These are phyloP conservation scores for Nannoperca australis DNA, from an alignment of 2,797 vertebrate genomes.

Conservation along the genomic window DNA sequence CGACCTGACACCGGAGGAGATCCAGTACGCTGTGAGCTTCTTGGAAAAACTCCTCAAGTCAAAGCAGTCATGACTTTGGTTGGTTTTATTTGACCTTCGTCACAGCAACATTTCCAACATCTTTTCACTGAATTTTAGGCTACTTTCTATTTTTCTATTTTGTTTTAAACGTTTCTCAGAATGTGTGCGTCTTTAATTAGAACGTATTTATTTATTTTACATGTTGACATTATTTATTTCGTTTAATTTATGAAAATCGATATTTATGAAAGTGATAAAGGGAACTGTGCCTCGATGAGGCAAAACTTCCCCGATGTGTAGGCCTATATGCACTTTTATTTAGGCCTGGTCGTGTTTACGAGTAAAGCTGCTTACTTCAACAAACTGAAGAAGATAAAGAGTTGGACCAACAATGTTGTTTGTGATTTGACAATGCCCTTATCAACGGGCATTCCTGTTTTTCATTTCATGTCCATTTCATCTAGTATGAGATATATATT, in stretches of 20 bases:
- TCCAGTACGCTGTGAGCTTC: constrained; percentile 64
- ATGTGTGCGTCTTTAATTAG: neutral
- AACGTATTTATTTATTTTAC: constrained; percentile 28
- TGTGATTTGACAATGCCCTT: neutral
- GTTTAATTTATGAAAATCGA: constrained; percentile 44
- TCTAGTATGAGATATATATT: neutral
- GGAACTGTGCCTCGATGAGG: constrained; percentile 1
- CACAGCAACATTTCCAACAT: constrained; percentile 33
- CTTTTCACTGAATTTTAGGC: neutral
- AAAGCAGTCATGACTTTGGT: constrained; percentile 41
- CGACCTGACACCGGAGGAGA: constrained; percentile 68
- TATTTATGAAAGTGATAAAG: constrained; percentile 26
- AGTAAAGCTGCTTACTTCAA: constrained; percentile 31
- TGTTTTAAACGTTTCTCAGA: constrained; percentile 16
- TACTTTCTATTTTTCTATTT: constrained; percentile 29
- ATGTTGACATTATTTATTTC: constrained; percentile 43
- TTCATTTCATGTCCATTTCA: neutral
- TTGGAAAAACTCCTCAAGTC: constrained; percentile 70
- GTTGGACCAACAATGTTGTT: constrained; percentile 75
- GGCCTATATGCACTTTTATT: constrained; percentile 62
- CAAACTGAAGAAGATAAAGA: constrained; percentile 26
- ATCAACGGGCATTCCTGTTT: neutral
- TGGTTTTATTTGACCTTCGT: neutral
- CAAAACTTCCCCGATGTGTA: constrained; percentile 14
- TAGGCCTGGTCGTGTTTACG: constrained; percentile 17